A percentile compares a stretch with the other conserved stretches of the same genome.
phyloP scores from a whole-genome alignment of 2,113 vertebrate species.

The Microcebus jonahi region DNA sequence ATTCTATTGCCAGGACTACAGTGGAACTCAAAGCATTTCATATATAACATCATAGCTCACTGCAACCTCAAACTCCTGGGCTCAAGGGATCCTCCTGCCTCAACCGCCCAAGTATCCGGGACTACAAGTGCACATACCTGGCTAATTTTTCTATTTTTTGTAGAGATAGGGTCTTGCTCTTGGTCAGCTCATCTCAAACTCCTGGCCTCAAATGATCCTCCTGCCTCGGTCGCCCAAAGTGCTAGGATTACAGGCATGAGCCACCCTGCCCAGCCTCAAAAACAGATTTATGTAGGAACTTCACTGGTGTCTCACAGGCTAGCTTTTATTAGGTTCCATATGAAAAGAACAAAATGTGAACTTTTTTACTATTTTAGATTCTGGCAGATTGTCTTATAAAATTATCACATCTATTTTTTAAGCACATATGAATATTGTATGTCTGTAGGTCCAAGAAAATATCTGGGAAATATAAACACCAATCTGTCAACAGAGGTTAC shows the following conservation, averaged over 20 bases:
- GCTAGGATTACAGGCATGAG: background rate
- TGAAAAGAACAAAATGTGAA: no score
- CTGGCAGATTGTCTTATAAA: background rate
- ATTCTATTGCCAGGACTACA: background rate
- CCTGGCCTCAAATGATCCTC: background rate
- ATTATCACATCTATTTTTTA: background rate
- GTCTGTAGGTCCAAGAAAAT: background rate
- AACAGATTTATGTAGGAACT: background rate
- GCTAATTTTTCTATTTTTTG: background rate
- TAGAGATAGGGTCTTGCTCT: background rate
- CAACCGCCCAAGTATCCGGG: background rate
- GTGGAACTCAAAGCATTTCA: no score
- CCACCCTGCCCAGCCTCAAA: background rate
- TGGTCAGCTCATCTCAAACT: background rate
- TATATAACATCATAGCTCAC: background rate
- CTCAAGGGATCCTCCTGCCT: background rate
- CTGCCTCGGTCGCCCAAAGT: background rate
- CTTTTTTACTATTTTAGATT: background rate
- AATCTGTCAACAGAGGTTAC: background rate
- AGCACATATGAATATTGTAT: background rate
- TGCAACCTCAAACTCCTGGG: background rate
- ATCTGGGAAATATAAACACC: background rate
- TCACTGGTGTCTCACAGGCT: no score
- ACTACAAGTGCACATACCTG: background rate
- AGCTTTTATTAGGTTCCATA: no score